Evolutionary conservation across 2,113 vertebrate species (phyloP), one percentile per base, ranked within the genome.

Genomic region (Budorcas taxicolor): DNA sequence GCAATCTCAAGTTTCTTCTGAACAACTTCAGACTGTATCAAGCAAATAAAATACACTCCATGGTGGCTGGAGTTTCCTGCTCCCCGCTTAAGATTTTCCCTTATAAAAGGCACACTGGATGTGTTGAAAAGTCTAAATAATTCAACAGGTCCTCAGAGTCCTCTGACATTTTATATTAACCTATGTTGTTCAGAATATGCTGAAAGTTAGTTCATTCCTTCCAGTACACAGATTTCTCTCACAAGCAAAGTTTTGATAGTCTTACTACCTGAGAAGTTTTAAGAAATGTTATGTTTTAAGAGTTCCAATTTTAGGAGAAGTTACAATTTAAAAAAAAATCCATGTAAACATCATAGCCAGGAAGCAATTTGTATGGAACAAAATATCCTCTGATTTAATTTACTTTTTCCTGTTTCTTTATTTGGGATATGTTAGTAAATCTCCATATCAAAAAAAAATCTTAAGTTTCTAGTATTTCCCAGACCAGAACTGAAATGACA

Each of bases 261-360:
- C 95, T 95, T 81, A 50, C 81, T 58, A 87, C 74, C 74, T 87
- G 40, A 93, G 91, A 96, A 33, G 78, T 9, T 97, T 96, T 50
- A 78, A 36, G 52, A 88, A 82, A 95, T 80, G 25, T 78, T 89
- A 71, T 15, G 12, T 80, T 94, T 47, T 90, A 94, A 89, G 64
- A 50, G 8, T 86, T 87, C 15, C 17, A 82, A 74, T n/a, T 97
- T 71, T 89, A 89, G 21, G 6, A 55, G 36, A 93, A 97, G 27
- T 91, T 83, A 57, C 4, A 71, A 83, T 83, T 36, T 3, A 0
- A 16, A 53, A 25, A 25, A 85, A 74, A 86, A 78, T 83, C 14
- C 58, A 52, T 76, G 27, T 90, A 94, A 90, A 76, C 31, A 81
- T n/a, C 55, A 23, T 6, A 74, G 29, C 47, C 27, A 95, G 78